Percentiles rank a stretch among this genome's conserved stretches.
phyloP scores from a whole-genome alignment of 2,888 invertebrate genomes.

The Ennomos erosarius region DNA sequence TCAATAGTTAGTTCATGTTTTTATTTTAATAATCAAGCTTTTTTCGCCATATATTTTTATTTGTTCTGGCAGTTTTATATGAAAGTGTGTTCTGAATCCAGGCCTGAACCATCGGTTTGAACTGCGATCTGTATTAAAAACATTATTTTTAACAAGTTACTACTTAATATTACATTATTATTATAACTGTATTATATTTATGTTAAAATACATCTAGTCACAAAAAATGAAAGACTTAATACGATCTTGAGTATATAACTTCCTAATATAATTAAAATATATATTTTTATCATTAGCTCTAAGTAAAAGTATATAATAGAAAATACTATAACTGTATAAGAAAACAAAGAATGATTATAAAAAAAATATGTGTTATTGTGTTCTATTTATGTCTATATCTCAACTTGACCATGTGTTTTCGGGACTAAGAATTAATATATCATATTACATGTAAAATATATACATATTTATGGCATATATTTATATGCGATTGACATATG shows the following conservation, averaged over 20 bases:
- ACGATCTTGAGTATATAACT: slow-evolving; percentile 8
- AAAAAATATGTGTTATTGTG: slow-evolving; percentile 4
- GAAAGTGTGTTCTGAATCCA: no score
- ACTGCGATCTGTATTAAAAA: no score
- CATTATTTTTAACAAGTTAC: no score
- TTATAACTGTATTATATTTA: slow-evolving; percentile 2
- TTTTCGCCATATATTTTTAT: no score
- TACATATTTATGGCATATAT: slow-evolving; percentile 1
- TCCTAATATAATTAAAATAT: slow-evolving; percentile 9
- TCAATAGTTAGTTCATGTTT: no score
- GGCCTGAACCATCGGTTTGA: no score
- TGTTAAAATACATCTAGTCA: slow-evolving; percentile 40
- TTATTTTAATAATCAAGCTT: no score
- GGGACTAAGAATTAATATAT: no score
- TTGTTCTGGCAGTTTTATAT: no score
- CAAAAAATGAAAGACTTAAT: slow-evolving; percentile 30
- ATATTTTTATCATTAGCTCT: slow-evolving; percentile 12
- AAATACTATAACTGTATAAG: neutral
- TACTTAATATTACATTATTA: no score
- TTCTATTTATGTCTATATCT: no score
- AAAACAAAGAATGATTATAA: slow-evolving; percentile 5
- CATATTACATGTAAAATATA: slow-evolving; percentile 4
- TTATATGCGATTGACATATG: slow-evolving; percentile 27
- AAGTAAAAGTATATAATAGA: neutral
- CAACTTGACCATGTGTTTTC: no score